Conservation (phyloP, 2,113 vertebrate species). For the Lepidothrix coronata region DNA sequence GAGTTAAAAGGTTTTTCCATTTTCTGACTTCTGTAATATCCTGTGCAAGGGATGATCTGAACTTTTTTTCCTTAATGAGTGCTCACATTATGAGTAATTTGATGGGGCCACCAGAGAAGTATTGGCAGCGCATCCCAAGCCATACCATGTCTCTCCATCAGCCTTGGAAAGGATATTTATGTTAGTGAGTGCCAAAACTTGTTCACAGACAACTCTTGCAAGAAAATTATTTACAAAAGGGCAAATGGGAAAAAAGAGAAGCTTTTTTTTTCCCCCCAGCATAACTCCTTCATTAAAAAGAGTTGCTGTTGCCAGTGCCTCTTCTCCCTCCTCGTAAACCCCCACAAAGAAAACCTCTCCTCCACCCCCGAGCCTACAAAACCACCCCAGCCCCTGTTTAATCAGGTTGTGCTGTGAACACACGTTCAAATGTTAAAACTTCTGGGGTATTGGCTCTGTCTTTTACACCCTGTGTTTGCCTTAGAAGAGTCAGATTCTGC, state of each 20-base stretch:
- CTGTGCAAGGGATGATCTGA: constrained; percentile 57
- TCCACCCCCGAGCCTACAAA: not conserved
- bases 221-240: constrained; percentile 60
- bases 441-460: not conserved
- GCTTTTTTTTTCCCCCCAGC: fast-evolving
- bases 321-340: not conserved
- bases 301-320: not conserved
- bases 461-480: not conserved
- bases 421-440: not conserved
- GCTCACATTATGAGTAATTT: constrained; percentile 32
- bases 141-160: constrained; percentile 54
- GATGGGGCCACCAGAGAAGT: constrained; percentile 60
- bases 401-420: not conserved
- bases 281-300: not conserved
- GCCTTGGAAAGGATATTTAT: constrained; percentile 52
- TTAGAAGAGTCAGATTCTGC: not conserved
- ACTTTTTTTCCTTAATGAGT: constrained; percentile 51
- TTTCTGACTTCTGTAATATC: constrained; percentile 65
- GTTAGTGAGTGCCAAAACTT: constrained; percentile 51
- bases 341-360: not conserved
- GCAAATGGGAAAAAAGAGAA: constrained; percentile 7
- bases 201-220: constrained; percentile 42
- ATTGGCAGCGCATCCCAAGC: constrained; percentile 32
- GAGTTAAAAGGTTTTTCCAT: constrained; percentile 67
- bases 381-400: not conserved